Conservation (phyloP, 2,113 vertebrate species). For the Hemiscyllium ocellatum region DNA sequence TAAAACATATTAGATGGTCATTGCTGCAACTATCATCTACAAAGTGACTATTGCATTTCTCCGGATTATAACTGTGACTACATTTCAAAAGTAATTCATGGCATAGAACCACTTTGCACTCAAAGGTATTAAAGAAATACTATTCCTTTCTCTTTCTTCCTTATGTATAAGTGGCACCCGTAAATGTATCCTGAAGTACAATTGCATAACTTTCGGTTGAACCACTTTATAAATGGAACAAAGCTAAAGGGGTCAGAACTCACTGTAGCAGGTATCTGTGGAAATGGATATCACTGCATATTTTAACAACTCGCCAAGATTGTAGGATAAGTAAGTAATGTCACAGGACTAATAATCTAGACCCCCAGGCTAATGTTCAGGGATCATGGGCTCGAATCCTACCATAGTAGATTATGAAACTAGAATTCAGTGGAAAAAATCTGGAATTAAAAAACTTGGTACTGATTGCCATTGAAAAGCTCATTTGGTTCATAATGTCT, state of each 20-base stretch:
- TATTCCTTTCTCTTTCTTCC: neutral
- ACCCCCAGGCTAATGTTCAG: too few relatives aligned
- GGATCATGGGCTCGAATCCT: too few relatives aligned
- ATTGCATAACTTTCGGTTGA: neutral
- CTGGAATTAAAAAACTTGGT: too few relatives aligned
- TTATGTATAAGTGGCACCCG: neutral
- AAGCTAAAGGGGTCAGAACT: neutral
- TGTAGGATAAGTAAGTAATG: too few relatives aligned
- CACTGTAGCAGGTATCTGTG: neutral
- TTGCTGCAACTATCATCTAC: neutral
- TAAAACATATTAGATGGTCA: neutral
- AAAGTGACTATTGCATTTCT: neutral
- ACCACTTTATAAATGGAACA: neutral
- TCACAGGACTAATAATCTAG: too few relatives aligned
- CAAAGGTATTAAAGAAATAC: neutral
- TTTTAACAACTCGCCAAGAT: neutral
- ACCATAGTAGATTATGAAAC: too few relatives aligned
- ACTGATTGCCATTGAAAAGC: too few relatives aligned
- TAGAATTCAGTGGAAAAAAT: too few relatives aligned
- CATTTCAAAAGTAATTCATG: slow-evolving; percentile 9
- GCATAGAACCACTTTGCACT: neutral
- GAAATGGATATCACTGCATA: neutral
- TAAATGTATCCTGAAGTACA: neutral
- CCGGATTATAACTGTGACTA: neutral
- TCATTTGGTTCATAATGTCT: too few relatives aligned